Percentiles rank a stretch among this genome's conserved stretches.
phyloP scores from a whole-genome alignment of 2,113 vertebrate species.

The Rattus rattus region DNA sequence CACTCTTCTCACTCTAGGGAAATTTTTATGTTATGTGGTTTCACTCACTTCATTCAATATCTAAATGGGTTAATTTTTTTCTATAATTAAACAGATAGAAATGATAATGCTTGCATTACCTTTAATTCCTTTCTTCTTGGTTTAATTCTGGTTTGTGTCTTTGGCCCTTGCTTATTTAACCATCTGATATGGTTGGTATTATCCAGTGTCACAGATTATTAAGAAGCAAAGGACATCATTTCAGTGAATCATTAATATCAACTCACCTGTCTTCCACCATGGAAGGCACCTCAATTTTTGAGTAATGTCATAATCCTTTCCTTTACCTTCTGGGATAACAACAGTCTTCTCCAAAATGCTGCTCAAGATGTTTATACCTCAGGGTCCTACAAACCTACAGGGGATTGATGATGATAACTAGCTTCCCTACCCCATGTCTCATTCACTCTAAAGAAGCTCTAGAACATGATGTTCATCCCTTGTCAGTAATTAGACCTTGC shows the following conservation, averaged over 20 bases:
- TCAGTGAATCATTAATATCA: neutral
- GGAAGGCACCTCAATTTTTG: neutral
- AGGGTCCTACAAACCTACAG: neutral
- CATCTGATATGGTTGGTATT: neutral
- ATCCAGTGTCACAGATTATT: neutral
- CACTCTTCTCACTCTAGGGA: neutral
- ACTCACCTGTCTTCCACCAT: neutral
- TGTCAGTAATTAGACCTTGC: neutral
- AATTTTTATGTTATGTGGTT: neutral
- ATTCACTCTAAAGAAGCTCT: neutral
- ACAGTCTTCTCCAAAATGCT: too few species aligned
- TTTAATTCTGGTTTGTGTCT: neutral
- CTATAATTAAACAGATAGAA: neutral
- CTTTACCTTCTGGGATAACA: neutral
- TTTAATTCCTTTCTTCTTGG: neutral
- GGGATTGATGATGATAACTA: neutral
- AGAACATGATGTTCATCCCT: neutral
- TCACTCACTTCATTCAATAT: neutral
- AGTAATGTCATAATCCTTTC: neutral
- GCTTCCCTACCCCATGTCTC: too few species aligned
- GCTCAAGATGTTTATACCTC: neutral
- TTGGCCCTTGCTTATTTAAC: neutral
- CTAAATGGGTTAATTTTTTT: neutral
- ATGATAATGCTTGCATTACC: neutral
- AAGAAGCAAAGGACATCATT: neutral